Evolutionary conservation across 2,888 invertebrate genomes (phyloP), one percentile per base, ranked within the genome.

Genomic region (Agriopis aurantiaria): DNA sequence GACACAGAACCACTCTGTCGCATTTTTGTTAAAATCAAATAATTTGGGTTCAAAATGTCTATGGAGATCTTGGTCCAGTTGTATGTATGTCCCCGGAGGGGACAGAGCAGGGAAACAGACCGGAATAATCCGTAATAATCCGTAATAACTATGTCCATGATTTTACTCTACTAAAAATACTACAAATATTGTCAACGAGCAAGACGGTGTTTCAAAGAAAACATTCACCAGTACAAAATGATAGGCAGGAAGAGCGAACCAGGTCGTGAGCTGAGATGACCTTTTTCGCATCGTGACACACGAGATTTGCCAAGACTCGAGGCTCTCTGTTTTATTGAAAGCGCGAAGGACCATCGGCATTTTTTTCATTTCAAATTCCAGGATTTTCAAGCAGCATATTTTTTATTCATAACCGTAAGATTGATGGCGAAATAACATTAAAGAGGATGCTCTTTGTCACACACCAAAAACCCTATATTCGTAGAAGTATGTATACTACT

Each of bases 231-330:
- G 57, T 17, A 49, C 49, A 46, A 23, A 17, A 67, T 51, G 55
- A 43, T 45, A 70, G 65, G 62, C 70, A 68, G 65, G 74, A 64
- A 70, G 65, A 59, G 65, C 57, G 55, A 68, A 72, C 61, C 72
- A 58, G 65, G 65, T 66, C 69, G 67, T 68, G 66, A 51, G 65
- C 64, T 33, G 61, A 65, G 70, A 65, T 72, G 70, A 75, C 75
- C 70, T 69, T 75, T 73, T 63, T 69, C 64, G 63, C 68, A 59
- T 72, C 69, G 69, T 68, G 68, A 71, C 72, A 70, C 68, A 73
- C 62, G 53, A 69, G 67, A 64, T 64, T 45, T 60, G 49, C 60
- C 60, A 55, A 51, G 61, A 57, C 56, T 63, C 48, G 56, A 48
- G 56, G 48, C 49, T 65, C 52, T 62, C 53, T 43, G 53, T 33